phyloP scores from a whole-genome alignment of 2,888 invertebrate genomes.

The Ganaspis brasiliensis region DNA sequence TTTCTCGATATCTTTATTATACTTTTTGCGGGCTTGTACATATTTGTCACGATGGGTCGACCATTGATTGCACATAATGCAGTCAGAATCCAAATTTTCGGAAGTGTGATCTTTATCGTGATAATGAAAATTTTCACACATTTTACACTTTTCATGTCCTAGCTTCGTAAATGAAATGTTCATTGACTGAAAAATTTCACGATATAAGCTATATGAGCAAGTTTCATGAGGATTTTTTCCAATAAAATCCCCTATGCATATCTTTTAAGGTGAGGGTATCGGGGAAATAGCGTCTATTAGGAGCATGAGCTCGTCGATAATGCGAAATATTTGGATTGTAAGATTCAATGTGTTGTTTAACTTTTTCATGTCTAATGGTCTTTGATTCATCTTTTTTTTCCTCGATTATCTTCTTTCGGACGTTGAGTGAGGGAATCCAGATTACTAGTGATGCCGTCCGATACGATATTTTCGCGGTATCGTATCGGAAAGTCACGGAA shows the following conservation, averaged over 20 bases:
- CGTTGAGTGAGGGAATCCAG: no score
- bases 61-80: no score
- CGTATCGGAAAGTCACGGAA: no score
- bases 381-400: background rate
- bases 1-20: no score
- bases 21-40: no score
- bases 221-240: background rate
- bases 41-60: no score
- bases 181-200: background rate
- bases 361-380: background rate
- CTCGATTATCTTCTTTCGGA: background rate
- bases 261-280: background rate
- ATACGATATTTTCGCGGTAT: no score
- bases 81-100: background rate
- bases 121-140: background rate
- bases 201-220: conserved; percentile 11
- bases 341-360: conserved; percentile 13
- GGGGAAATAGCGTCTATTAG: conserved; percentile 16
- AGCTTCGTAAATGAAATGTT: conserved; percentile 27
- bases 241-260: conserved; percentile 35
- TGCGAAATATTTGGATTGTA: conserved; percentile 26
- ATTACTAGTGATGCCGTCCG: no score
- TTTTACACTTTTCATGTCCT: conserved; percentile 32
- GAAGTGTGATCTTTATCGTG: conserved; percentile 8
- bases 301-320: conserved; percentile 21